A percentile compares a stretch with the other conserved stretches of the same genome.
phyloP scores from a whole-genome alignment of 2,888 invertebrate genomes.

The Embidobia sp. region DNA sequence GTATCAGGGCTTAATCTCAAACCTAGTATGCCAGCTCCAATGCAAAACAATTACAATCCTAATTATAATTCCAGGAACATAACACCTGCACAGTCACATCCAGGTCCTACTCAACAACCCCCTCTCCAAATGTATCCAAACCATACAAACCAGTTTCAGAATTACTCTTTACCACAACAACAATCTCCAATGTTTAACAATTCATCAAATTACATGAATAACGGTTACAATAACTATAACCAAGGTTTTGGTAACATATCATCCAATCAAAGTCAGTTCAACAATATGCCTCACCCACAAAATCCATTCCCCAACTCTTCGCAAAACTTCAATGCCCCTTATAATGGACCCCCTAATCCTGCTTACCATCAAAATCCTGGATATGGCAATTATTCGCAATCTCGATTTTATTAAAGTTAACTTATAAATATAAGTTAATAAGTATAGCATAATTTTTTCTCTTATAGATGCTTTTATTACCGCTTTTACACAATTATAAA shows the following conservation, averaged over 20 bases:
- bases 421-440: not conserved
- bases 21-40: conserved; percentile 5
- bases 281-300: conserved; percentile 62
- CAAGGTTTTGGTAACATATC: conserved; percentile 71
- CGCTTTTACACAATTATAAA: too few species aligned
- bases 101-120: conserved; percentile 32
- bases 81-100: conserved; percentile 11
- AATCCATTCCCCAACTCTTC: conserved; percentile 65
- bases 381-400: conserved; percentile 76
- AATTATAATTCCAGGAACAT: conserved; percentile 65
- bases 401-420: conserved; percentile 77
- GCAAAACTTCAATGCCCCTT: conserved; percentile 71
- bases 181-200: conserved; percentile 68
- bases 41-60: conserved; percentile 68
- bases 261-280: conserved; percentile 69
- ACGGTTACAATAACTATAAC: conserved; percentile 76
- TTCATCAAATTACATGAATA: conserved; percentile 75
- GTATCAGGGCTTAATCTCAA: conserved; percentile 1
- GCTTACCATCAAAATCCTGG: conserved; percentile 73
- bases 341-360: conserved; percentile 63
- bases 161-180: conserved; percentile 67
- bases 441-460: too few species aligned
- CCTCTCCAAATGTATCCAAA: conserved; percentile 62
- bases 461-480: too few species aligned
- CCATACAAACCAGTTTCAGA: conserved; percentile 72